These are phyloP conservation scores for Himalopsyche kuldschensis DNA, from an alignment of 2,888 invertebrate species.

Conservation along the genomic window DNA sequence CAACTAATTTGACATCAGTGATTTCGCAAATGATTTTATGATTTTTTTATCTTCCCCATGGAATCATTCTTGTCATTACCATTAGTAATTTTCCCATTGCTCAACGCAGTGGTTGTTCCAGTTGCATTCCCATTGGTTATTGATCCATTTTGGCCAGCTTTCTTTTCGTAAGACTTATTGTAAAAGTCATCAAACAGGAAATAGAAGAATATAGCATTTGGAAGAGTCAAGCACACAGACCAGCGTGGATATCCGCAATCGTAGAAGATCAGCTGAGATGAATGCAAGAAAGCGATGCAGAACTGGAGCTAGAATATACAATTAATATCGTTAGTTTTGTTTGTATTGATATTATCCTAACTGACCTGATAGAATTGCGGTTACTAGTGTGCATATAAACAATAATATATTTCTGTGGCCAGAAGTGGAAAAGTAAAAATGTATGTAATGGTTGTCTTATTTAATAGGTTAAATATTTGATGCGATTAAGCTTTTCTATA, in stretches of 20 bases:
- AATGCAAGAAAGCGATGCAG: conserved; percentile 83
- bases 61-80: conserved; percentile 32
- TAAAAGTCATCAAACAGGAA: conserved; percentile 92
- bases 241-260: conserved; percentile 89
- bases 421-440: too few relatives aligned
- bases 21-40: conserved; percentile 28
- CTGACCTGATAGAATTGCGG: too few relatives aligned
- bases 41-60: conserved; percentile 39
- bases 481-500: too few relatives aligned
- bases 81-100: conserved; percentile 42
- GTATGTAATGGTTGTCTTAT: too few relatives aligned
- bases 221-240: conserved; percentile 79
- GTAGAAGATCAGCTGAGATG: conserved; percentile 79
- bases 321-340: too few relatives aligned
- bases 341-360: too few relatives aligned
- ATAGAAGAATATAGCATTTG: conserved; percentile 92
- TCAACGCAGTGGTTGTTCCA: conserved; percentile 41
- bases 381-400: too few relatives aligned
- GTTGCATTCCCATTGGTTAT: conserved; percentile 43
- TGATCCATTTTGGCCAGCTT: conserved; percentile 45
- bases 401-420: too few relatives aligned
- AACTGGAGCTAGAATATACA: conserved; percentile 77
- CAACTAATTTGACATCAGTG: neutral
- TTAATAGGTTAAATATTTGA: too few relatives aligned
- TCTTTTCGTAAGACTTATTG: conserved; percentile 69